Conservation (phyloP, 2,797 vertebrate species). For the Amblyopsis hoosieri region DNA sequence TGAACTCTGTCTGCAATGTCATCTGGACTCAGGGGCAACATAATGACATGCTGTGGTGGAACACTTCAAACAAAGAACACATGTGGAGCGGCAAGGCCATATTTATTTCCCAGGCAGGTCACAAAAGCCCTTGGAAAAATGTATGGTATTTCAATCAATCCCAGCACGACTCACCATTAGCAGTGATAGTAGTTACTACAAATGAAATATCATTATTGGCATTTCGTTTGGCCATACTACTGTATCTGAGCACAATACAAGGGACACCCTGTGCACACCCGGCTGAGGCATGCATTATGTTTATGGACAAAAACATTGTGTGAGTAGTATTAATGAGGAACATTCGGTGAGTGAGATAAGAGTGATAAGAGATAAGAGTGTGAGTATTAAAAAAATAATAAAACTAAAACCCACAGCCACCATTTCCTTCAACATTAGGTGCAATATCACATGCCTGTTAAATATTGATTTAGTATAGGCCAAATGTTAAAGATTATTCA, state of each 20-base stretch:
- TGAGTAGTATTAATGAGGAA: conserved; percentile 45
- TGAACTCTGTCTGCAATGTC: neutral
- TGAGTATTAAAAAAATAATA: no score
- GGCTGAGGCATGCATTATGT: no score
- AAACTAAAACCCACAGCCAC: conserved; percentile 22
- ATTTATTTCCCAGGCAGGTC: neutral
- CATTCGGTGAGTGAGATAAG: conserved; percentile 5
- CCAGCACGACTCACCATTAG: no score
- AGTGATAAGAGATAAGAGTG: no score
- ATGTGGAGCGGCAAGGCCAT: neutral
- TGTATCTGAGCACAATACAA: no score
- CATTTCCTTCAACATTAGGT: conserved; percentile 37
- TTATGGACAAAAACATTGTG: neutral
- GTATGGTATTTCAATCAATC: no score
- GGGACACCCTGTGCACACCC: no score
- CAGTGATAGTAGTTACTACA: no score
- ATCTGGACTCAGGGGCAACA: neutral
- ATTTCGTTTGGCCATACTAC: no score
- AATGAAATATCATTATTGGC: no score
- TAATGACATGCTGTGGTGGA: neutral
- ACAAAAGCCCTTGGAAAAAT: no score
- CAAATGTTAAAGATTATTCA: neutral
- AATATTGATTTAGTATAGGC: neutral
- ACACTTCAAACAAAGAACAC: neutral
- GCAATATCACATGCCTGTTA: conserved; percentile 5